Evolutionary conservation across 2,888 invertebrate genomes (phyloP).

Genomic region (Tenthredo scrophulariae): DNA sequence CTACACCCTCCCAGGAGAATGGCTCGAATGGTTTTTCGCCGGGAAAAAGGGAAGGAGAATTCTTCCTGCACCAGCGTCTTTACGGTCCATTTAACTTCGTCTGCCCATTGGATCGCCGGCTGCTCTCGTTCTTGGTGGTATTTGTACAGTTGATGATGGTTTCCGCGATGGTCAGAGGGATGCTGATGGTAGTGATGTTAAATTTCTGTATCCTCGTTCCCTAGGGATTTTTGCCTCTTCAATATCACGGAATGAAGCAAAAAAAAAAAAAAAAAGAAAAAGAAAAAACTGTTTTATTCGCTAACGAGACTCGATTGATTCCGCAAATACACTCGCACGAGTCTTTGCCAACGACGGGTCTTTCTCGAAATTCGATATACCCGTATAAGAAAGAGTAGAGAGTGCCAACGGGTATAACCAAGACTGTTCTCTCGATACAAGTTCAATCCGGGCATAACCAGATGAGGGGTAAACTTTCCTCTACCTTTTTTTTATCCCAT

Average conservation of each 20-base stretch:
- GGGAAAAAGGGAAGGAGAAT: background rate
- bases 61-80: conserved; percentile 31
- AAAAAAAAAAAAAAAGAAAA: background rate
- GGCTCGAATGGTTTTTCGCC: background rate
- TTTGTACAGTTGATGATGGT: conserved; percentile 38
- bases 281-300: conserved; percentile 6
- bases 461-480: conserved; percentile 15
- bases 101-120: conserved; percentile 36
- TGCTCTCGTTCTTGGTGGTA: background rate
- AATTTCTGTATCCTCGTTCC: conserved; percentile 7
- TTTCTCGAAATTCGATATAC: conserved; percentile 41
- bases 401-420: conserved; percentile 43
- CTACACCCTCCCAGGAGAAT: conserved; percentile 8
- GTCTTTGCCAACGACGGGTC: conserved; percentile 24
- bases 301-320: conserved; percentile 46
- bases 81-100: conserved; percentile 48
- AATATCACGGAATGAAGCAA: background rate
- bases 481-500: background rate
- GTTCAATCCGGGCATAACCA: conserved; percentile 33
- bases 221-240: background rate
- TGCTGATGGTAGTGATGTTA: background rate
- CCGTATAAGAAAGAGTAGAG: conserved; percentile 10
- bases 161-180: conserved; percentile 2
- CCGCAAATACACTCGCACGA: conserved; percentile 30
- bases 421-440: conserved; percentile 37